phyloP scores from a whole-genome alignment of 2,797 vertebrate species.

The Tolypeutes matacus region DNA sequence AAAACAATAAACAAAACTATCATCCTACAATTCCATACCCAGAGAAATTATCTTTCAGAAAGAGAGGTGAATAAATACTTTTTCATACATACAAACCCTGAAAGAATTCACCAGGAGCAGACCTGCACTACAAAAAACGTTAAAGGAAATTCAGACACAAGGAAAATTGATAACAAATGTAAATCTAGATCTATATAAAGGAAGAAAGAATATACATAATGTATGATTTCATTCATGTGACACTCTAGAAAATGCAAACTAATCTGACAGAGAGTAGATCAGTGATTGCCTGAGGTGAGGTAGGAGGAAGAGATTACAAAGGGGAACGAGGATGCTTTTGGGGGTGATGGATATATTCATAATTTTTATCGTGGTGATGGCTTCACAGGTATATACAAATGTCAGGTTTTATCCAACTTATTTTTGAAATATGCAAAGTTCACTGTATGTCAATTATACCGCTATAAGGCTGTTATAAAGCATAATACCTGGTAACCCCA shows the following conservation, averaged over 20 bases:
- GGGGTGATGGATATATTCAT: background rate
- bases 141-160: slow-evolving; percentile 58
- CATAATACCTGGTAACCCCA: background rate
- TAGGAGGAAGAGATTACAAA: background rate
- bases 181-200: slow-evolving; percentile 60
- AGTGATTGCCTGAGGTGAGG: background rate
- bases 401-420: slow-evolving; percentile 9
- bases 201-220: slow-evolving; percentile 58
- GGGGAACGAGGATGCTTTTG: background rate
- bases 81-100: slow-evolving; percentile 49
- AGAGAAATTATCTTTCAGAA: slow-evolving; percentile 49
- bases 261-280: too few relatives aligned
- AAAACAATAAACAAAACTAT: background rate
- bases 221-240: too few relatives aligned
- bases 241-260: too few relatives aligned
- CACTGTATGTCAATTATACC: background rate
- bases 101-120: slow-evolving; percentile 56
- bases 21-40: slow-evolving; percentile 18
- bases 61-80: slow-evolving; percentile 48
- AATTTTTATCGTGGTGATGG: slow-evolving; percentile 38
- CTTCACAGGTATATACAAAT: slow-evolving; percentile 13
- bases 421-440: slow-evolving; percentile 44
- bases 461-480: slow-evolving; percentile 41
- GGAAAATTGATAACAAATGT: slow-evolving; percentile 57
- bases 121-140: slow-evolving; percentile 11